Evolutionary conservation across 2,113 vertebrate genomes (phyloP), one percentile per base, ranked within the genome.

Genomic region (Gasterosteus nipponicus): DNA sequence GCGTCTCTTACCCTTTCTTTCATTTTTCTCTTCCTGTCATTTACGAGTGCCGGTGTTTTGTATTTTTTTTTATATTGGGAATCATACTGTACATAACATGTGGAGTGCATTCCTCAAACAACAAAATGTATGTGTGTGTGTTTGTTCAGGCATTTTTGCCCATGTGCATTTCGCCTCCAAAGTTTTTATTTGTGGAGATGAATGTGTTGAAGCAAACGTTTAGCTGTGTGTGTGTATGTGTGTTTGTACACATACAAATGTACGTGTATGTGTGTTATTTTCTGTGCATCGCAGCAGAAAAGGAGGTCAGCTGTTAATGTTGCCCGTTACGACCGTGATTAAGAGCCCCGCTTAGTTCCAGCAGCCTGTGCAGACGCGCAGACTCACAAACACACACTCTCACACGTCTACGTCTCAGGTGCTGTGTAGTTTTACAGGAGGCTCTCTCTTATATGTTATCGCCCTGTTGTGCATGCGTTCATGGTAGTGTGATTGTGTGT

Each of bases 281-380:
- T 93, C 92, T 93, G 89, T 92, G 87, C 91, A 93, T 90, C 88
- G n/a, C 89, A 89, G 91, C 90, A 93, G 84, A 95, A 93, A 94
- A 95, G 90, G 92, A 94, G 94, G 94, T 95, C 95, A 94, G 91
- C 89, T 94, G 84, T 90, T 91, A 93, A 95, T 92, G 92, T 92
- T 94, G 90, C 87, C 91, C 41, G 88, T 93, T 93, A 93, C 84
- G 91, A 88, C 81, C 89, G 69, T 95, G 92, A 95, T 94, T 92
- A 94, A 95, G 91, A 92, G 89, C 86, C 89, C 77, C 86, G 84
- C 92, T 93, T 92, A 92, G 93, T 92, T 93, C 86, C 92, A 93
- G 91, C 89, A 93, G 91, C 88, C 82, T 16, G 82, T 80, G 69
- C 78, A 83, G 78, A 80, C 57, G 22, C 80, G 86, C 83, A 88